Evolutionary conservation across 2,797 vertebrate genomes (phyloP).

Genomic region (Manis javanica): DNA sequence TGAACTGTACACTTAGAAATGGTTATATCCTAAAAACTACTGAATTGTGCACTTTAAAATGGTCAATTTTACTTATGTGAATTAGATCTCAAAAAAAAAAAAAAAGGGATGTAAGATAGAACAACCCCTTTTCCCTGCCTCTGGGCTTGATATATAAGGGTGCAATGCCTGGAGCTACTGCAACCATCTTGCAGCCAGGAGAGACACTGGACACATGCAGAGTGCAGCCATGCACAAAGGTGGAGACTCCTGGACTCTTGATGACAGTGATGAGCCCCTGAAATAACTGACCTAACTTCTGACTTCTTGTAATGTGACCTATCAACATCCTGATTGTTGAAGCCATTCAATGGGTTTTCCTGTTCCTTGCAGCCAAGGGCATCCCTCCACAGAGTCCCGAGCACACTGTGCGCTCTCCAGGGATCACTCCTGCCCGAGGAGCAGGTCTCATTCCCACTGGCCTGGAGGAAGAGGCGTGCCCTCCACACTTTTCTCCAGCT

Average conservation of each 20-base stretch:
- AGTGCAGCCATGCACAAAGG: neutral
- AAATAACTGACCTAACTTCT: neutral
- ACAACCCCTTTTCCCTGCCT: neutral
- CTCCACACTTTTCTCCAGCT: neutral
- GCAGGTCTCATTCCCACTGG: rapidly evolving
- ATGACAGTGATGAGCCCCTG: neutral
- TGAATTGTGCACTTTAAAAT: neutral
- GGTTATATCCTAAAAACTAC: neutral
- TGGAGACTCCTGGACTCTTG: neutral
- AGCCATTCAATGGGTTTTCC: neutral
- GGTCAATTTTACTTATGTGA: neutral
- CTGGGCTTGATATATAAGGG: neutral
- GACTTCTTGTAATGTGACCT: neutral
- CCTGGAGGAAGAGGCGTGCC: neutral
- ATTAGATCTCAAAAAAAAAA: neutral
- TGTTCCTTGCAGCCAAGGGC: neutral
- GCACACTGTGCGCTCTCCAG: rapidly evolving
- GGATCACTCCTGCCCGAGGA: too few relatives aligned
- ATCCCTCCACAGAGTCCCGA: neutral
- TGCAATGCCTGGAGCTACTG: neutral
- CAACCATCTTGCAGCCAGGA: neutral
- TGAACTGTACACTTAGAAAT: neutral
- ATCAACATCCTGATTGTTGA: too few relatives aligned
- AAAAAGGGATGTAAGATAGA: neutral
- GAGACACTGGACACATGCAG: neutral